Percentiles rank a stretch among this genome's conserved stretches.
These are phyloP conservation scores for Coregonus suidteri DNA, from an alignment of 2,797 vertebrate genomes.

Conservation along the genomic window DNA sequence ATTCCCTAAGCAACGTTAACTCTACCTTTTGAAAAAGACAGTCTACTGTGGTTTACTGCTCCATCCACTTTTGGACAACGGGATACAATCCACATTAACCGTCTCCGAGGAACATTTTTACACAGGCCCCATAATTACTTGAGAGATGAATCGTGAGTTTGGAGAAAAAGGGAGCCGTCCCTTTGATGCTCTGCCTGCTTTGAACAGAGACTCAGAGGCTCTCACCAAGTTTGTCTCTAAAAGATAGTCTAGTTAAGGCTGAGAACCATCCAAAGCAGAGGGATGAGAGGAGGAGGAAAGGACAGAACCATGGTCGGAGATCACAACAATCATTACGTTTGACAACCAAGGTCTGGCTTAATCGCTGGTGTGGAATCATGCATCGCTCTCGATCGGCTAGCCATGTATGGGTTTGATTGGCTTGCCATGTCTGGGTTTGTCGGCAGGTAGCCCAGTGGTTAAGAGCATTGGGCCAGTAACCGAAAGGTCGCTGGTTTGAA, in stretches of 20 bases:
- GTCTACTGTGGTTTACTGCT: neutral
- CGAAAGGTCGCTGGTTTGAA: no score
- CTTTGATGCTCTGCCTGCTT: constrained; percentile 7
- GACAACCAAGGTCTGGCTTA: constrained; percentile 19
- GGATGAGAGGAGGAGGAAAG: constrained; percentile 33
- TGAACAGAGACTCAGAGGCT: neutral
- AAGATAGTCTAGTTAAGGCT: constrained; percentile 9
- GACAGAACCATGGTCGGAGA: constrained; percentile 40
- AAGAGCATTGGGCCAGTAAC: no score
- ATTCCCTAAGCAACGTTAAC: neutral
- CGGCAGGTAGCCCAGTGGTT: no score
- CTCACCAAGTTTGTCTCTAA: neutral
- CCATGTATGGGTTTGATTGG: constrained; percentile 9
- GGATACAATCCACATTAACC: neutral
- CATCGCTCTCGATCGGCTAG: neutral
- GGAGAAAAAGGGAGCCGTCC: constrained; percentile 3
- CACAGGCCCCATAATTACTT: neutral
- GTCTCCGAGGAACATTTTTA: constrained; percentile 7
- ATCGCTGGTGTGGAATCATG: constrained; percentile 13
- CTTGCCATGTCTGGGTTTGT: neutral
- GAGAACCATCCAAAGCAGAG: constrained; percentile 21
- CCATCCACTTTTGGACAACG: neutral
- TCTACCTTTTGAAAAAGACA: neutral
- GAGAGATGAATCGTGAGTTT: neutral
- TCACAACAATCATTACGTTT: constrained; percentile 42